Evolutionary conservation across 2,797 vertebrate species (phyloP).

Genomic region (Fringilla coelebs): DNA sequence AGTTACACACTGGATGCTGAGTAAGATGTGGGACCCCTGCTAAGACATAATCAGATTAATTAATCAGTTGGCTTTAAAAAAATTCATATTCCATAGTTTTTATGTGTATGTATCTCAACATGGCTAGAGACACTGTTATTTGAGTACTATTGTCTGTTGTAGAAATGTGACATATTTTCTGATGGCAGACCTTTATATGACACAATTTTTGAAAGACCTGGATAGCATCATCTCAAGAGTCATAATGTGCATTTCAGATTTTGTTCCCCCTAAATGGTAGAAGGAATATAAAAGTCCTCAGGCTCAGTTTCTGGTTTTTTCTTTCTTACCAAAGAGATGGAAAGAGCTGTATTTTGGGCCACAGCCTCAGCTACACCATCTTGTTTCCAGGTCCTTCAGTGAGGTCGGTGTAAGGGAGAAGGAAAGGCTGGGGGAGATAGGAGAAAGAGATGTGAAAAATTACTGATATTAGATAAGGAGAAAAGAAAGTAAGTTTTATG

Average conservation of each 20-base stretch:
- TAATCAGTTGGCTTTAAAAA: background rate
- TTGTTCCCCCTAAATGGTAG: background rate
- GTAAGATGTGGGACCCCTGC: background rate
- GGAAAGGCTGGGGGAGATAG: background rate
- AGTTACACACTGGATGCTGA: background rate
- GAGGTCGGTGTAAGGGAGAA: background rate
- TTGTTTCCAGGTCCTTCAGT: background rate
- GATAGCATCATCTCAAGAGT: background rate
- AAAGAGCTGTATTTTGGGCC: background rate
- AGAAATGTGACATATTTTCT: background rate
- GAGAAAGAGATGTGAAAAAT: background rate
- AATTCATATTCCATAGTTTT: background rate
- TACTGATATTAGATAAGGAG: background rate
- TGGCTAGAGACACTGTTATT: background rate
- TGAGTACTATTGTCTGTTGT: background rate
- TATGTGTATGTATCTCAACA: background rate
- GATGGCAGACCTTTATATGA: background rate
- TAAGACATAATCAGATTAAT: background rate
- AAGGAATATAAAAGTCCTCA: background rate
- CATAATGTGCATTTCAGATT: background rate
- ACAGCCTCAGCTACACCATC: background rate
- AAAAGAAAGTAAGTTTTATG: background rate
- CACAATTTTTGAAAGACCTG: background rate
- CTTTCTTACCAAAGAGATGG: background rate
- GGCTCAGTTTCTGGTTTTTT: background rate